Percentiles rank a stretch among this genome's conserved stretches.
phyloP scores from a whole-genome alignment of 1,140 invertebrate genomes.

The Dryas iulia region DNA sequence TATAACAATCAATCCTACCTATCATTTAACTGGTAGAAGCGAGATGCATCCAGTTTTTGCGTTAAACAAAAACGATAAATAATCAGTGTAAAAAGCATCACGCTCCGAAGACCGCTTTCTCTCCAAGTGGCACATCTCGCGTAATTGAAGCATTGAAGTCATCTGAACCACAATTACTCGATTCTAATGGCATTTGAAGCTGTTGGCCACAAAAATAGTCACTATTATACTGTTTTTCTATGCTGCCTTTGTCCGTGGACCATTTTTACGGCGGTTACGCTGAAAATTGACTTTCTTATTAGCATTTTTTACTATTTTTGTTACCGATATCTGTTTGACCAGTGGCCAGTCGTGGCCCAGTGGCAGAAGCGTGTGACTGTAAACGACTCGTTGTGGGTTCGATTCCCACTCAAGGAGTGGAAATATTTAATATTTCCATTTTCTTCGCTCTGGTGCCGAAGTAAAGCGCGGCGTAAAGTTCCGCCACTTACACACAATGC shows the following conservation, averaged over 20 bases:
- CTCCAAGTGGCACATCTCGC: constrained; percentile 51
- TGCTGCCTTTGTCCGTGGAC: neutral
- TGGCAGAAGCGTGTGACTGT: no score
- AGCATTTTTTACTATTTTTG: neutral
- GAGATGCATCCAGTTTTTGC: constrained; percentile 34
- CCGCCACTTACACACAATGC: no score
- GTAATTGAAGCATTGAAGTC: constrained; percentile 49
- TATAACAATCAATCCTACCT: constrained; percentile 20
- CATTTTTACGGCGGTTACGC: constrained; percentile 1
- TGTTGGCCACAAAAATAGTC: constrained; percentile 8
- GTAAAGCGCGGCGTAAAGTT: no score
- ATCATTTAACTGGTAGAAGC: constrained; percentile 32
- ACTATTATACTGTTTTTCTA: constrained; percentile 16
- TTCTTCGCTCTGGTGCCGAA: no score
- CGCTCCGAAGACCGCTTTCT: constrained; percentile 55
- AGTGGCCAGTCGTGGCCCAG: no score
- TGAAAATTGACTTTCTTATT: neutral
- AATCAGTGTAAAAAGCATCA: constrained; percentile 40
- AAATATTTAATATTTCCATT: no score
- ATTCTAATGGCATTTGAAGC: constrained; percentile 21
- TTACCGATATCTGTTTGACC: neutral
- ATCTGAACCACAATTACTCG: constrained; percentile 44
- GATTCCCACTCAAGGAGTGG: no score
- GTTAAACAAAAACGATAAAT: constrained; percentile 44
- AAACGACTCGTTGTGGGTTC: no score